Conservation (phyloP, 1,140 invertebrate genomes). For the Chymomyza costata region DNA sequence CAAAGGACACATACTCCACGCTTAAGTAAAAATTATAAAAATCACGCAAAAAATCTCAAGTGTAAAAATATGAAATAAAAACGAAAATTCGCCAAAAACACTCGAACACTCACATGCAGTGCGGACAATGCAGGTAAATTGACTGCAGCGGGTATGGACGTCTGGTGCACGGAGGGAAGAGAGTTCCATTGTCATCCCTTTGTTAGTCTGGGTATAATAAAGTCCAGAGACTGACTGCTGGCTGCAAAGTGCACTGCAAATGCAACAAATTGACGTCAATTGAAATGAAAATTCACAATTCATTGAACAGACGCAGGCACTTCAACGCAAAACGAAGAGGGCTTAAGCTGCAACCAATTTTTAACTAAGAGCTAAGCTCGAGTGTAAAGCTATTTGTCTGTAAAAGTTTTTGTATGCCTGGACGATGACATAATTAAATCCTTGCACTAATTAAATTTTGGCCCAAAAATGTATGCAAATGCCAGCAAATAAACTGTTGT, state of each 20-base stretch:
- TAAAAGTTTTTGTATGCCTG: too few relatives aligned
- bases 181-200: too few relatives aligned
- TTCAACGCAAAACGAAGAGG: conserved; percentile 6
- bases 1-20: too few relatives aligned
- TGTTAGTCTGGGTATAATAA: conserved; percentile 20
- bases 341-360: too few relatives aligned
- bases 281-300: conserved; percentile 39
- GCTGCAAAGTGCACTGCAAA: too few relatives aligned
- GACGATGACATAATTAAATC: conserved; percentile 74
- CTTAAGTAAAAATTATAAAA: too few relatives aligned
- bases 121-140: conserved; percentile 69
- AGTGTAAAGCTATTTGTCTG: too few relatives aligned
- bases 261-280: conserved; percentile 44
- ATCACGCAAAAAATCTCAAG: conserved; percentile 63
- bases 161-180: conserved; percentile 10
- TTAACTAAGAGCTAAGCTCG: too few relatives aligned
- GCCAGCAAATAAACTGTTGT: conserved; percentile 40
- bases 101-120: conserved; percentile 22
- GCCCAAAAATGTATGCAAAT: conserved; percentile 54
- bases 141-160: conserved; percentile 43
- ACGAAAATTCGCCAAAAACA: too few relatives aligned
- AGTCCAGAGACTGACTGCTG: too few relatives aligned
- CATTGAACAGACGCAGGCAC: conserved; percentile 44
- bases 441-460: conserved; percentile 75
- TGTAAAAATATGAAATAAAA: conserved; percentile 44